Evolutionary conservation across 2,797 vertebrate genomes (phyloP).

Genomic region (Pantherophis alleghaniensis): DNA sequence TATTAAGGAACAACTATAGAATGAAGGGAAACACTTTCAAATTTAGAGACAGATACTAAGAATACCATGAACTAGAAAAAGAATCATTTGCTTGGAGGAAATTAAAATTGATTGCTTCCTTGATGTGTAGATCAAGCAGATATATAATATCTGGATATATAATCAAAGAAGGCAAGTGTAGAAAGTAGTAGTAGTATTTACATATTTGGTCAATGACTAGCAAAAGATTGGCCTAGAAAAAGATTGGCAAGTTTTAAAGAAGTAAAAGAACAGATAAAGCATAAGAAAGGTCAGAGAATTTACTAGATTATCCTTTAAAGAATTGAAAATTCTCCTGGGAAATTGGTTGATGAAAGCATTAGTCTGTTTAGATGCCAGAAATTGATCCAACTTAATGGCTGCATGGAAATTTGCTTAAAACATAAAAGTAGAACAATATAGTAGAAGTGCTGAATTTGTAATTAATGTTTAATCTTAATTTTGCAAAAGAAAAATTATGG

Average conservation of each 20-base stretch:
- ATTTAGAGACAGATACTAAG: background rate
- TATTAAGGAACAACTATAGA: background rate
- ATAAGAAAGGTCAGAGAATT: background rate
- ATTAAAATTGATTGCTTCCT: background rate
- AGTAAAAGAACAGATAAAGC: background rate
- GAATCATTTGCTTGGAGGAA: background rate
- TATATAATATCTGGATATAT: background rate
- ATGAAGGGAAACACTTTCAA: background rate
- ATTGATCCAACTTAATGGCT: background rate
- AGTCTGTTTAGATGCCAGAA: background rate
- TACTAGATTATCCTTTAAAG: background rate
- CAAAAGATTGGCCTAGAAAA: background rate
- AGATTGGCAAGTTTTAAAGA: background rate
- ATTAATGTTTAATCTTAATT: background rate
- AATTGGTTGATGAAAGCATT: background rate
- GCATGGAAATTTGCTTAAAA: background rate
- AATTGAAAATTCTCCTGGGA: background rate
- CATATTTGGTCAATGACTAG: background rate
- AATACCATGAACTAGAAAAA: background rate
- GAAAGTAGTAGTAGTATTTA: background rate
- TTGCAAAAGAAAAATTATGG: background rate
- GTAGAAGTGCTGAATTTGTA: background rate
- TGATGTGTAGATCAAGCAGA: background rate
- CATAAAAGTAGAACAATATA: background rate
- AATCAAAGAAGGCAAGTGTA: background rate